phyloP scores from a whole-genome alignment of 2,797 vertebrate genomes.

The Neostethus bicornis region DNA sequence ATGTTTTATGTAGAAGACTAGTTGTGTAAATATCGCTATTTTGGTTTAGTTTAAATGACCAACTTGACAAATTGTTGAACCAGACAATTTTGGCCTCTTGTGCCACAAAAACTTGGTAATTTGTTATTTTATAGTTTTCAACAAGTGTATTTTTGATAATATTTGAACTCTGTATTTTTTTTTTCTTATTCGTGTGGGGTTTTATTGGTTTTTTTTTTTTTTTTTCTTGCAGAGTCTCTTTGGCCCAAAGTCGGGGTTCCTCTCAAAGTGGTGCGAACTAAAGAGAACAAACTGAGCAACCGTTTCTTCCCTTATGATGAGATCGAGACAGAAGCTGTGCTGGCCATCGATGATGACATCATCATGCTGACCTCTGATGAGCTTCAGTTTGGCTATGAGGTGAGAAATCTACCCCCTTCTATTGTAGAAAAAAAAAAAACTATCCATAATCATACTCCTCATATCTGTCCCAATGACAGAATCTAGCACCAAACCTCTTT shows the following conservation, averaged over 20 bases:
- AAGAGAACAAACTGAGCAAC: slow-evolving; percentile 97
- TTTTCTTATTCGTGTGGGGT: not conserved
- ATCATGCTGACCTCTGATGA: slow-evolving; percentile 98
- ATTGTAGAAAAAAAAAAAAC: not conserved
- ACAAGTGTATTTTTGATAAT: not conserved
- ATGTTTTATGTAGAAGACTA: not conserved
- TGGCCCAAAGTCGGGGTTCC: slow-evolving; percentile 97
- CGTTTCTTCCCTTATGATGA: slow-evolving; percentile 98
- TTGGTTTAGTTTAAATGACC: not conserved
- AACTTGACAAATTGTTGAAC: not conserved
- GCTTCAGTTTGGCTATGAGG: slow-evolving; percentile 98
- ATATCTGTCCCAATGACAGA: slow-evolving; percentile 20
- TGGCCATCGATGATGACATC: slow-evolving; percentile 98
- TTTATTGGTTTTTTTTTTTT: slow-evolving; percentile 2
- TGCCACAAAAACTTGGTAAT: not conserved
- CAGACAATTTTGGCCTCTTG: no score
- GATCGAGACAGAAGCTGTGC: slow-evolving; percentile 95
- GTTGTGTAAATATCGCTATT: not conserved
- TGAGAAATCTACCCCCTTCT: slow-evolving; percentile 58
- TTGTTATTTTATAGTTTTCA: not conserved
- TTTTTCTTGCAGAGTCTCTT: slow-evolving; percentile 82
- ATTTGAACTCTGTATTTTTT: not conserved
- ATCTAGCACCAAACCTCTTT: slow-evolving; percentile 48
- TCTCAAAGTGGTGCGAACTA: slow-evolving; percentile 93
- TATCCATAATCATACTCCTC: slow-evolving; percentile 12